Evolutionary conservation across 2,113 vertebrate genomes (phyloP).

Genomic region (Alligator mississippiensis): DNA sequence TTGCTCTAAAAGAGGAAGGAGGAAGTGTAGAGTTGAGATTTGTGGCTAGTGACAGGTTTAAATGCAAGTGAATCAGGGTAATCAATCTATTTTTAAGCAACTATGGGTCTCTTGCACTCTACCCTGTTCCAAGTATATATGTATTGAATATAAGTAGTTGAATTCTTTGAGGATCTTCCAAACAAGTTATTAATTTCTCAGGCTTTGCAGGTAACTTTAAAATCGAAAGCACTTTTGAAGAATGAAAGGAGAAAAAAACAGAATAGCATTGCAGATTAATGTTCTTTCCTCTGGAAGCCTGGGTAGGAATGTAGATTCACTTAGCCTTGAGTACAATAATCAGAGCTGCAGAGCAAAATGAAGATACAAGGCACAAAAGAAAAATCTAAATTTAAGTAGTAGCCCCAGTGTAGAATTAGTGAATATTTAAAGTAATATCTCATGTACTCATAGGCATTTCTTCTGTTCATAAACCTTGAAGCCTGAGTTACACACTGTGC

Average conservation of each 20-base stretch:
- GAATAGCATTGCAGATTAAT: not conserved
- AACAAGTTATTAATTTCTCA: not conserved
- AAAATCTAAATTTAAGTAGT: rapidly evolving
- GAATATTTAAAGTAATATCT: not conserved
- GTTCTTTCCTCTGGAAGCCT: rapidly evolving
- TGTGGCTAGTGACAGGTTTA: not conserved
- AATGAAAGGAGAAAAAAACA: rapidly evolving
- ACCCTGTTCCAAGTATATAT: not conserved
- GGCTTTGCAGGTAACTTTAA: not conserved
- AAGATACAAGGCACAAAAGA: not conserved
- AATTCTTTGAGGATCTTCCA: not conserved
- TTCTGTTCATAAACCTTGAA: not conserved
- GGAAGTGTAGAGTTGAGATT: not conserved
- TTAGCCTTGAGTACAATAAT: not conserved
- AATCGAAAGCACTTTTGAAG: not conserved
- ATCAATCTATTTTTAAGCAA: not conserved
- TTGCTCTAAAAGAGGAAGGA: not conserved
- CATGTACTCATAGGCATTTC: not conserved
- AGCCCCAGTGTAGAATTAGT: rapidly evolving
- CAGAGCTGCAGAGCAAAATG: not conserved
- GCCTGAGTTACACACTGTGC: not conserved
- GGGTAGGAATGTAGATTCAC: not conserved
- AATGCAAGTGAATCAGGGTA: not conserved
- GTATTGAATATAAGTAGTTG: not conserved
- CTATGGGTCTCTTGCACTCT: too few relatives aligned